Percentiles rank a stretch among this genome's conserved stretches.
Evolutionary conservation across 2,113 vertebrate genomes (phyloP).

Genomic region (Xiphias gladius): DNA sequence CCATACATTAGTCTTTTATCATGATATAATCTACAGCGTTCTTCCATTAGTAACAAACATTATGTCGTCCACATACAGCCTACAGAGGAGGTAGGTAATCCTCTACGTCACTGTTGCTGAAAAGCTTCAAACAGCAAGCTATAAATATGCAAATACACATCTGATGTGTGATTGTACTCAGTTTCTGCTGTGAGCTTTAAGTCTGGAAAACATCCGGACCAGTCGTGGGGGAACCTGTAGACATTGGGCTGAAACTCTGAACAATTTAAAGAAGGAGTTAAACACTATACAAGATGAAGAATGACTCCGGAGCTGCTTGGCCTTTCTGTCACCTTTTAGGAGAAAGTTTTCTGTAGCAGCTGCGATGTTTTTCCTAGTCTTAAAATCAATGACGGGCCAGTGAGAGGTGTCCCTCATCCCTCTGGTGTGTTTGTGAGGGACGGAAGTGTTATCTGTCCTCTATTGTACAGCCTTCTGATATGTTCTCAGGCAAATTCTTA

Average conservation of each 20-base stretch:
- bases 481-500: no score
- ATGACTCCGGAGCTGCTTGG: no score
- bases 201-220: slow-evolving; percentile 43
- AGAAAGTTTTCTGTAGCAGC: neutral
- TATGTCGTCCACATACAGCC: neutral
- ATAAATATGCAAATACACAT: neutral
- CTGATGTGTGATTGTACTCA: neutral
- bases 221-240: neutral
- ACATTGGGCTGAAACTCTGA: neutral
- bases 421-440: no score
- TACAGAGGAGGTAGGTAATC: neutral
- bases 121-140: slow-evolving; percentile 8
- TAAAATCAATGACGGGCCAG: no score
- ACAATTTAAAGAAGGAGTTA: neutral
- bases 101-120: neutral
- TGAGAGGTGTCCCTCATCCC: no score
- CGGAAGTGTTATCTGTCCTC: no score
- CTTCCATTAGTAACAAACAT: neutral
- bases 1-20: neutral
- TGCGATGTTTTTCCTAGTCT: neutral
- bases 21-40: neutral
- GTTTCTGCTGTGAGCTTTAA: neutral
- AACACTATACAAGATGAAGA: neutral
- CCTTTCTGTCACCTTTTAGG: no score
- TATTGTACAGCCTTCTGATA: no score